phyloP scores from a whole-genome alignment of 2,888 invertebrate species.

The Galeruca laticollis region DNA sequence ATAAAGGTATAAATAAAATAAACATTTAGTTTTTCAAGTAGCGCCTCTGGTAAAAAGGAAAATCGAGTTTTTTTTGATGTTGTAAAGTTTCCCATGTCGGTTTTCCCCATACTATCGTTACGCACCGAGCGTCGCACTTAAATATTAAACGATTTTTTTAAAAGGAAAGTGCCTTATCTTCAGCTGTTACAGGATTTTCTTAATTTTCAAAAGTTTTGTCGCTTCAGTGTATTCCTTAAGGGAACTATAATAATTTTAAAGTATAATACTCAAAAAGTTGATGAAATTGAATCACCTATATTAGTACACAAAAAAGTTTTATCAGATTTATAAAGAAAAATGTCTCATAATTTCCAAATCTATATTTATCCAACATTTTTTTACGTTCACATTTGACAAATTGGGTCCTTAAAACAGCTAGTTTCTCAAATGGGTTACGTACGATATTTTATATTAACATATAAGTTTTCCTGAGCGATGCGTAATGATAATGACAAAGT shows the following conservation, averaged over 20 bases:
- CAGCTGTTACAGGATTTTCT: slow-evolving; percentile 44
- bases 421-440: background rate
- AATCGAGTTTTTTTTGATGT: slow-evolving; percentile 36
- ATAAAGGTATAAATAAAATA: no score
- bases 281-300: slow-evolving; percentile 27
- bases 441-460: background rate
- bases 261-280: slow-evolving; percentile 26
- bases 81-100: slow-evolving; percentile 44
- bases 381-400: background rate
- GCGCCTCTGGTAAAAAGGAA: slow-evolving; percentile 20
- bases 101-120: slow-evolving; percentile 64
- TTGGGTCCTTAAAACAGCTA: background rate
- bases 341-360: background rate
- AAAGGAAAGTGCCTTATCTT: slow-evolving; percentile 48
- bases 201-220: slow-evolving; percentile 44
- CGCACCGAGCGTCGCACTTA: slow-evolving; percentile 63
- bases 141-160: slow-evolving; percentile 62
- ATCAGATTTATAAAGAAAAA: slow-evolving; percentile 13
- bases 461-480: background rate
- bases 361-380: background rate
- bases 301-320: background rate
- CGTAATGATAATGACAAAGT: background rate
- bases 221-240: slow-evolving; percentile 36
- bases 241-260: slow-evolving; percentile 39
- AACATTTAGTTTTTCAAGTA: slow-evolving; percentile 12